These are phyloP conservation scores for Molorchus minor DNA, from an alignment of 2,888 invertebrate genomes.

Conservation along the genomic window DNA sequence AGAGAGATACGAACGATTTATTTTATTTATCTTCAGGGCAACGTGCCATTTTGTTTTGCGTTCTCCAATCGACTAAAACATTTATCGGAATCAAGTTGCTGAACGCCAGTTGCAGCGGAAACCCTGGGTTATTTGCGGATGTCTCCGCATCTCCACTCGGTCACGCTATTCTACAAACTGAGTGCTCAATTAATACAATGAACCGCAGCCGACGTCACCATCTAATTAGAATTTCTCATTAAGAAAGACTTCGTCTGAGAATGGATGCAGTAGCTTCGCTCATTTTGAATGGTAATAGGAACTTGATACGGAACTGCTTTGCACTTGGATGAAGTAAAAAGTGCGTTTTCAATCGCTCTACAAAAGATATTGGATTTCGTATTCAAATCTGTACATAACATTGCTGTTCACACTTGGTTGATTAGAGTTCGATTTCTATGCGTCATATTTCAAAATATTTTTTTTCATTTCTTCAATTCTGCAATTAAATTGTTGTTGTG, in stretches of 20 bases:
- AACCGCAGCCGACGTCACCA: slow-evolving; percentile 21
- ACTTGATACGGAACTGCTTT: no score
- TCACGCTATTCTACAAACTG: slow-evolving; percentile 36
- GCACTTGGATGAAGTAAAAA: no score
- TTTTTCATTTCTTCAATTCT: no score
- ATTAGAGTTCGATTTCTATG: no score
- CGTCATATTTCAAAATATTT: no score
- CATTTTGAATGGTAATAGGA: slow-evolving; percentile 7
- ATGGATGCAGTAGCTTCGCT: not conserved
- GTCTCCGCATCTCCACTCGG: slow-evolving; percentile 29
- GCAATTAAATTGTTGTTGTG: no score
- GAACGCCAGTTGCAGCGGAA: slow-evolving; percentile 11
- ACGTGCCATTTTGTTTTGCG: not conserved
- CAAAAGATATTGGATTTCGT: no score
- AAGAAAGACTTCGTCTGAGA: slow-evolving; percentile 7
- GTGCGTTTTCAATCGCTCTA: no score
- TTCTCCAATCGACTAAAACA: not conserved
- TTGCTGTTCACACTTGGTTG: no score
- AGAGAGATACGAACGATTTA: no score
- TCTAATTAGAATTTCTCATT: slow-evolving; percentile 32
- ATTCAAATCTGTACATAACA: no score
- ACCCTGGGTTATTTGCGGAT: slow-evolving; percentile 33
- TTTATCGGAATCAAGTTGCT: slow-evolving; percentile 3
- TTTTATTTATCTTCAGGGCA: no score
- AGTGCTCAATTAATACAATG: slow-evolving; percentile 37